Base-by-base conservation (phyloP, 2,797 vertebrate species). In the Brotula barbata region DNA sequence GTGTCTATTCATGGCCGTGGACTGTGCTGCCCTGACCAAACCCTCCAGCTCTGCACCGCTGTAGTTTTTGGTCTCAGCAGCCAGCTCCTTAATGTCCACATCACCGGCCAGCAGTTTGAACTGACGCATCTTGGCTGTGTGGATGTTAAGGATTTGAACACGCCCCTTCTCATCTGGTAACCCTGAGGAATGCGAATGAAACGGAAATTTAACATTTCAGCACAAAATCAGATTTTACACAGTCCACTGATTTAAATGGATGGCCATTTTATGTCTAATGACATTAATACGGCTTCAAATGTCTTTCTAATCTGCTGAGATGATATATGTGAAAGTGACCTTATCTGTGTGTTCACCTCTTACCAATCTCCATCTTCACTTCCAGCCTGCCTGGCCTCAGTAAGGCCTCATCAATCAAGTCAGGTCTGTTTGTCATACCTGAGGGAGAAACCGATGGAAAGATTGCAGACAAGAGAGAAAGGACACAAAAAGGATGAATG, bases 321-420 rank as follows among this genome's bases (percentile, higher is more conserved):
- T 8, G 21, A 61, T 37, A 44, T 34, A 8, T 20, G 21, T 6
- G 49, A 10, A 45, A 21, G 28, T 25, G 47, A 31, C 19, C 49
- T 33, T 10, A 31, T 59, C 49, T 37, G 50, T 5, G 22, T 45
- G 7, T 25, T 31, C 31, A 9, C 19, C 54, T 54, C 93, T 93
- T 85, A 98, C 96, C 96, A 1, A 98, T 98, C 88, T 98, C 96
- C 96, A 99, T 99, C 77, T 98, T 98, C 78, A 97, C 96, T 85
- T 99, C 96, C 85, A 99, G 73, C 55, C 96, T 93, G 58, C 96
- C 96, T 0, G 96, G 96, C 84, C 96, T 93, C 89, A 98, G 67
- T 68, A 99, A 87, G 75, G 96, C 96, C 47, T 98, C 96, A 21
- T 98, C 96, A 58, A 99, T 98, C 86, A 99, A 92, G 89, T 99